Percentiles rank a stretch among this genome's conserved stretches.
phyloP scores from a whole-genome alignment of 1,140 invertebrate species.

The Radopholus similis region DNA sequence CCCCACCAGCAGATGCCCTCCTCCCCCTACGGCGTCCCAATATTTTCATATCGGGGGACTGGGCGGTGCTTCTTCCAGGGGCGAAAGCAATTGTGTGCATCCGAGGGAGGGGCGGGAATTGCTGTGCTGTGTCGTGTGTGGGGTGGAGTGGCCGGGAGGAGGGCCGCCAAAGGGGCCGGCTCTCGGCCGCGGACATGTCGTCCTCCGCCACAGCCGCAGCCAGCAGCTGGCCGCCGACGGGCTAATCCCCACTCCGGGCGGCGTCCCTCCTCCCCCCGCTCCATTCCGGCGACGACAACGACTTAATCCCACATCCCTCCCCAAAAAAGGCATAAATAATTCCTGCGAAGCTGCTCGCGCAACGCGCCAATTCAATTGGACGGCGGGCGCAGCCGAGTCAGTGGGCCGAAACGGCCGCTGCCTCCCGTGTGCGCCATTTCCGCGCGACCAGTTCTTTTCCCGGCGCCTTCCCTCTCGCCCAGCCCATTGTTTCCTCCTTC shows the following conservation, averaged over 20 bases:
- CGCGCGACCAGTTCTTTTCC: not conserved
- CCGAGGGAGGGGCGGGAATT: too few species aligned
- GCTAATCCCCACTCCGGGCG: conserved; percentile 5
- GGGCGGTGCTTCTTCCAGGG: too few species aligned
- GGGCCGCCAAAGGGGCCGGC: too few species aligned
- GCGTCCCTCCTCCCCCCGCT: too few species aligned
- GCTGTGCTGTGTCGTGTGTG: too few species aligned
- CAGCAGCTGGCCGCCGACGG: not conserved
- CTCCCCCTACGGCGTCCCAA: too few species aligned
- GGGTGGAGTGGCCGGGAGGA: too few species aligned
- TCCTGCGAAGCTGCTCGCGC: not conserved
- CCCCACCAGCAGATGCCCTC: too few species aligned
- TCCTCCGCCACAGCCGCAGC: too few species aligned
- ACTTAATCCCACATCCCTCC: not conserved
- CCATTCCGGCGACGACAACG: not conserved
- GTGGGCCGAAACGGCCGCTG: not conserved
- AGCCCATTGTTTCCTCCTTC: not conserved
- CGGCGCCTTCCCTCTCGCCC: not conserved
- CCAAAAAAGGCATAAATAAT: conserved; percentile 2
- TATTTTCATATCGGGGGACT: too few species aligned
- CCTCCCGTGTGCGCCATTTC: not conserved
- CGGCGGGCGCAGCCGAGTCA: not conserved
- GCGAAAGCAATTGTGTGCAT: too few species aligned
- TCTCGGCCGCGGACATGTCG: too few species aligned
- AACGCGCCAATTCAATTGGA: not conserved